phyloP scores from a whole-genome alignment of 2,113 vertebrate genomes.

The Protomyctophum bolini region DNA sequence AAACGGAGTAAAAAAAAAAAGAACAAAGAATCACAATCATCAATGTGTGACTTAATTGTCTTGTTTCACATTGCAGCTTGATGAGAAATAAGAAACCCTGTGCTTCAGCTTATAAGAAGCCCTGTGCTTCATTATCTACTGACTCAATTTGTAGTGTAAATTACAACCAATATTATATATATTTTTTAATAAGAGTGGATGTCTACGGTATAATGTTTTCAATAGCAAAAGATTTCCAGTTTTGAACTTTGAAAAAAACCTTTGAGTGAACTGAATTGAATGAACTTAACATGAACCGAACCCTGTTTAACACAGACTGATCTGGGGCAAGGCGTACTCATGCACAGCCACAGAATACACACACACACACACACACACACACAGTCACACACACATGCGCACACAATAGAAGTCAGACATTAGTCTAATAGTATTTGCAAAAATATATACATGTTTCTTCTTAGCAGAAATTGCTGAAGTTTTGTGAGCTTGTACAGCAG shows the following conservation, averaged over 20 bases:
- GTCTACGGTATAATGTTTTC: too few species aligned
- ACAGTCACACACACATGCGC: too few species aligned
- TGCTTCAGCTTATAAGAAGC: too few species aligned
- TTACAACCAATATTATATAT: background rate
- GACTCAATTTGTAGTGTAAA: background rate
- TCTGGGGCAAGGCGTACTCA: constrained; percentile 36
- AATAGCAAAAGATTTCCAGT: constrained; percentile 18
- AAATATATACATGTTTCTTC: too few species aligned
- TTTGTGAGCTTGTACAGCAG: too few species aligned
- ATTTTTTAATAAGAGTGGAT: background rate
- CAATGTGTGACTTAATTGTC: background rate
- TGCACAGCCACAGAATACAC: constrained; percentile 37
- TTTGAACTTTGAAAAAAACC: constrained; percentile 11
- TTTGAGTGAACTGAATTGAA: constrained; percentile 20
- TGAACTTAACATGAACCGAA: constrained; percentile 1
- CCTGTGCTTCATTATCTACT: too few species aligned
- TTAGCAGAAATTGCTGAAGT: too few species aligned
- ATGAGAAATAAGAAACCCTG: constrained; percentile 28
- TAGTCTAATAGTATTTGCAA: too few species aligned
- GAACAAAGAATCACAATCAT: too few species aligned
- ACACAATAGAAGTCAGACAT: too few species aligned
- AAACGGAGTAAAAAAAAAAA: too few species aligned
- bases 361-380: constrained; percentile 15
- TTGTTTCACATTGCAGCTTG: constrained; percentile 44
- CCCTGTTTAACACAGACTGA: constrained; percentile 35